phyloP scores from a whole-genome alignment of 92 coral and sea anemone species.

The Zoanthus sansibaricus region DNA sequence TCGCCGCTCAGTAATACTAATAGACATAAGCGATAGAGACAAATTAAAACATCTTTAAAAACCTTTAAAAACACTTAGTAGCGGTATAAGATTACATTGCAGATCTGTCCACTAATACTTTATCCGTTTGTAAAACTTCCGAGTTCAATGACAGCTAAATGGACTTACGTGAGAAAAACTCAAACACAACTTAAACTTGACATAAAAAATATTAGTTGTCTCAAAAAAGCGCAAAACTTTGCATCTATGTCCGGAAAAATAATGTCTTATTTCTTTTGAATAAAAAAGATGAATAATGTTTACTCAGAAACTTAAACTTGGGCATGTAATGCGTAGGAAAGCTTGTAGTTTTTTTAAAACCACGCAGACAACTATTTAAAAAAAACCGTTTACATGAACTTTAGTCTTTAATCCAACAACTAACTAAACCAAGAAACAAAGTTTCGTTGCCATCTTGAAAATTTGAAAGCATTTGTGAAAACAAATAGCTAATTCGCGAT shows the following conservation, averaged over 20 bases:
- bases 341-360: no score
- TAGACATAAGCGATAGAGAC: constrained; percentile 19
- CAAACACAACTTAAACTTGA: constrained; percentile 38
- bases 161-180: neutral
- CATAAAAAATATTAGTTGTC: constrained; percentile 31
- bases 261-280: neutral
- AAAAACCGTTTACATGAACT: no score
- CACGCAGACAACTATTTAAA: no score
- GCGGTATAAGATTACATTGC: neutral
- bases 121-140: constrained; percentile 30
- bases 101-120: constrained; percentile 6
- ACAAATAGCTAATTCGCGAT: constrained; percentile 27
- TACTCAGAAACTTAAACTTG: neutral
- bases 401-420: neutral
- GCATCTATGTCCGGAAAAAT: constrained; percentile 26
- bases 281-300: neutral
- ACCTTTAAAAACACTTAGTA: constrained; percentile 29
- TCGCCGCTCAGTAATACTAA: constrained; percentile 27
- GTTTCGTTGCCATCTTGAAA: neutral
- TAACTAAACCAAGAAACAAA: neutral
- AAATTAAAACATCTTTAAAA: neutral
- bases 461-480: neutral
- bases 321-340: neutral
- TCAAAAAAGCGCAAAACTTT: neutral
- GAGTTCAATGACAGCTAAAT: constrained; percentile 39